Evolutionary conservation across 2,113 vertebrate genomes (phyloP).

Genomic region (Siniperca chuatsi): DNA sequence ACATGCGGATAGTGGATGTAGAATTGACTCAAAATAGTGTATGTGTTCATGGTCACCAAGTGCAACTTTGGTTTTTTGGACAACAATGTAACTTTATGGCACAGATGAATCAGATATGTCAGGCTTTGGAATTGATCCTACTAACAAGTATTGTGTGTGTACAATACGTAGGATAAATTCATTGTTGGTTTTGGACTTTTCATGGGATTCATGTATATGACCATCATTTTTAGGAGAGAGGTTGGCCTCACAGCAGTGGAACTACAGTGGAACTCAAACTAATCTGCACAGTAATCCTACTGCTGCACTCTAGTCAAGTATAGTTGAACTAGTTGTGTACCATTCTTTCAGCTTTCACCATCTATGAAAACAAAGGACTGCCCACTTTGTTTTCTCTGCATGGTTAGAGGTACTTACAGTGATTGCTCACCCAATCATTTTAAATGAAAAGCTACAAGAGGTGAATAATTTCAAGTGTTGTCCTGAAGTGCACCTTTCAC

Average conservation of each 20-base stretch:
- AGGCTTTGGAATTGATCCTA: too few relatives aligned
- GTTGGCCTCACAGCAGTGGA: background rate
- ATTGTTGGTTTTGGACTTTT: too few relatives aligned
- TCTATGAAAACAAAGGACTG: conserved; percentile 59
- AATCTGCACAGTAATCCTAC: conserved; percentile 33
- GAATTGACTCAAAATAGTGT: too few relatives aligned
- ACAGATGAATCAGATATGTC: too few relatives aligned
- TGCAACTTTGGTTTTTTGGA: too few relatives aligned
- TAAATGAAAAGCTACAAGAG: conserved; percentile 61
- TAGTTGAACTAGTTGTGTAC: conserved; percentile 42
- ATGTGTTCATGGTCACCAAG: too few relatives aligned
- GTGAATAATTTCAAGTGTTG: conserved; percentile 65
- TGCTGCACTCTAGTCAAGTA: conserved; percentile 56
- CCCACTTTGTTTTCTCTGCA: conserved; percentile 56
- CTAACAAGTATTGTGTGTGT: too few relatives aligned
- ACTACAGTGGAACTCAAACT: conserved; percentile 6
- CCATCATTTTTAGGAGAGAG: conserved; percentile 9
- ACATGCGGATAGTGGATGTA: too few relatives aligned
- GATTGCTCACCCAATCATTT: conserved; percentile 60
- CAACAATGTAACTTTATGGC: too few relatives aligned
- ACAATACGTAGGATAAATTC: too few relatives aligned
- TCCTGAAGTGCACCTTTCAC: conserved; percentile 46
- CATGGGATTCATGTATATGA: background rate
- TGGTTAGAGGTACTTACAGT: conserved; percentile 40
- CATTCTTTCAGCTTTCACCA: conserved; percentile 31